Evolutionary conservation across 2,113 vertebrate genomes (phyloP), one percentile per base, ranked within the genome.

Genomic region (Lynx canadensis): DNA sequence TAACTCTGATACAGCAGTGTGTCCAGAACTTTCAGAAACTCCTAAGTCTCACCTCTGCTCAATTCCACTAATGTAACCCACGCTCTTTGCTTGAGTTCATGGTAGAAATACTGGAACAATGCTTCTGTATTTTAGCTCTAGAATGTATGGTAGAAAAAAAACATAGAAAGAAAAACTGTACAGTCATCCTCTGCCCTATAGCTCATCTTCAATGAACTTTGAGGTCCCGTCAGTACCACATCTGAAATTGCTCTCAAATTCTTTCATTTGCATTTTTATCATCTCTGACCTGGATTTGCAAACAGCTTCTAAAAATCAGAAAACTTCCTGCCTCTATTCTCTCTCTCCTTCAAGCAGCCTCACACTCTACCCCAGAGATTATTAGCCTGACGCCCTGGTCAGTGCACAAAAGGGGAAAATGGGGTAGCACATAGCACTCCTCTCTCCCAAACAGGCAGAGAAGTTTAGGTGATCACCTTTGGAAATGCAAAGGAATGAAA

Each of bases 21-120:
- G 88, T 36, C 19, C 23, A 89, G 21, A 16, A 41, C 16, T 92
- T 96, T 82, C 21, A 91, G 31, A 92, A 89, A 91, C 33, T 90
- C 36, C 23, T 94, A 38, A 60, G 79, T 66, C 83, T 95, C 23
- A 82, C 15, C 23, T 60, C 41, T 89, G 23, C 41, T 52, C 89
- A 89, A 90, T 82, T 60, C 52, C 33, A 36, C 9, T 65, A 82
- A 15, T n/a, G 31, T 11, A 89, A 89, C 1, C 5, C 41, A 66
- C 19, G 0, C 10, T 86, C 48, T 86, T 38, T 94, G 27, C 50
- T 78, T 92, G 12, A 60, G 15, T 45, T 65, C 60, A 27, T 80
- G 45, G 38, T 38, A 68, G 21, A 95, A 95, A 66, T 57, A 27
- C 27, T 68, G 90, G n/a, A 52, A 41, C 83, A 85, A 69, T 71